These are phyloP conservation scores for Ennomos quercinarius DNA, from an alignment of 2,888 invertebrate species.

Conservation along the genomic window DNA sequence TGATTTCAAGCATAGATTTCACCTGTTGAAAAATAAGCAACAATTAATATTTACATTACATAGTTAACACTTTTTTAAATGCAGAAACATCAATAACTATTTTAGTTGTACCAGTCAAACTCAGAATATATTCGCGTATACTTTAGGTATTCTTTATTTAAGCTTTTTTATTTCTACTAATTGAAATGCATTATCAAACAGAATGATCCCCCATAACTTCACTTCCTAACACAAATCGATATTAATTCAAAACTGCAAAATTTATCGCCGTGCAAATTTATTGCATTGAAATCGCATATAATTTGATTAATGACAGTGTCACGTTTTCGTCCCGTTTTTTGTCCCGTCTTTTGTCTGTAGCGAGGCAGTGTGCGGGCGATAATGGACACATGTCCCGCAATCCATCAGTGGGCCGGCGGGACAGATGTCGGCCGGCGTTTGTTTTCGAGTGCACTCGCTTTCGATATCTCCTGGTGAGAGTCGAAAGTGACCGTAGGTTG, in stretches of 20 bases:
- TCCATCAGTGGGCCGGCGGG: slow-evolving; percentile 65
- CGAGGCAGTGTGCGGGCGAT: slow-evolving; percentile 51
- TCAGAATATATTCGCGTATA: no score
- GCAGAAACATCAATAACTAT: no score
- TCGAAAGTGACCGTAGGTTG: slow-evolving; percentile 23
- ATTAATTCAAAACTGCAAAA: slow-evolving; percentile 43
- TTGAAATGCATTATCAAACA: slow-evolving; percentile 10
- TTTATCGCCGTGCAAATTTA: slow-evolving; percentile 56
- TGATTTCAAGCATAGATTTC: no score
- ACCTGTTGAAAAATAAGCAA: no score
- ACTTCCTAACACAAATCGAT: slow-evolving; percentile 32
- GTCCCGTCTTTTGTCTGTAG: slow-evolving; percentile 42
- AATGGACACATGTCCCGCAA: slow-evolving; percentile 82
- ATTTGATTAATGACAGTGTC: slow-evolving; percentile 77
- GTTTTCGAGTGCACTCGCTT: slow-evolving; percentile 53
- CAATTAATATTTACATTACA: no score
- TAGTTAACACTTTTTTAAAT: no score
- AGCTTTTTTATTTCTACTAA: slow-evolving; percentile 1
- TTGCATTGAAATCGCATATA: slow-evolving; percentile 63
- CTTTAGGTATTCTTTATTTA: no score
- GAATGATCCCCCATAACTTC: slow-evolving; percentile 34
- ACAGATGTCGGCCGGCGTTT: slow-evolving; percentile 46
- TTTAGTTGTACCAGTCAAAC: no score
- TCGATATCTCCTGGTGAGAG: slow-evolving; percentile 48
- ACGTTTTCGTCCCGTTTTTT: slow-evolving; percentile 64